phyloP scores from a whole-genome alignment of 53 echinoderm and acorn worm genomes.

The Patiria pectinifera region DNA sequence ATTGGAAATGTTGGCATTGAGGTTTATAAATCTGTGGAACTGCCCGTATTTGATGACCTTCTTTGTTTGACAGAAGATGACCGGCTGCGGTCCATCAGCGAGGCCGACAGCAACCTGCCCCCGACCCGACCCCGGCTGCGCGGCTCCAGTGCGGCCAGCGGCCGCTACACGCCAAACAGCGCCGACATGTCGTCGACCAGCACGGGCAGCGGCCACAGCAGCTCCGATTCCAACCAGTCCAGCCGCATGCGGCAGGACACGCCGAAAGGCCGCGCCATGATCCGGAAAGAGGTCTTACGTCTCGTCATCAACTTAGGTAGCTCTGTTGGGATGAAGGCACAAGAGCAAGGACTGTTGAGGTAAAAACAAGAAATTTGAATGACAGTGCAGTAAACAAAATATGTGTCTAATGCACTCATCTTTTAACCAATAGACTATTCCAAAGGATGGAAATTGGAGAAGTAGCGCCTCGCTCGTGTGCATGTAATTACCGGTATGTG shows the following conservation, averaged over 20 bases:
- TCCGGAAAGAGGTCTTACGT: slow-evolving; percentile 87
- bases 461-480: too few relatives aligned
- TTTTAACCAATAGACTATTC: too few relatives aligned
- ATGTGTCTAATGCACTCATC: too few relatives aligned
- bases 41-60: neutral
- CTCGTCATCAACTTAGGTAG: slow-evolving; percentile 90
- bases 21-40: neutral
- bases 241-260: slow-evolving; percentile 86
- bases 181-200: slow-evolving; percentile 78
- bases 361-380: neutral
- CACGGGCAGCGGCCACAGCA: slow-evolving; percentile 69
- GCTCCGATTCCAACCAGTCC: slow-evolving; percentile 66
- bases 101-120: slow-evolving; percentile 61
- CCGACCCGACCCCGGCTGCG: slow-evolving; percentile 74
- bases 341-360: slow-evolving; percentile 92
- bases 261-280: slow-evolving; percentile 72
- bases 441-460: too few relatives aligned
- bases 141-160: slow-evolving; percentile 88
- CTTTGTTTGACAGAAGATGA: slow-evolving; percentile 37
- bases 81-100: slow-evolving; percentile 71
- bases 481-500: too few relatives aligned
- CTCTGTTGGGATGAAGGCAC: slow-evolving; percentile 92
- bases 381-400: neutral
- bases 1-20: too few relatives aligned
- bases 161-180: slow-evolving; percentile 75